Base-by-base conservation (phyloP, 1,140 invertebrate genomes). In the Drosophila nigromelanica region DNA sequence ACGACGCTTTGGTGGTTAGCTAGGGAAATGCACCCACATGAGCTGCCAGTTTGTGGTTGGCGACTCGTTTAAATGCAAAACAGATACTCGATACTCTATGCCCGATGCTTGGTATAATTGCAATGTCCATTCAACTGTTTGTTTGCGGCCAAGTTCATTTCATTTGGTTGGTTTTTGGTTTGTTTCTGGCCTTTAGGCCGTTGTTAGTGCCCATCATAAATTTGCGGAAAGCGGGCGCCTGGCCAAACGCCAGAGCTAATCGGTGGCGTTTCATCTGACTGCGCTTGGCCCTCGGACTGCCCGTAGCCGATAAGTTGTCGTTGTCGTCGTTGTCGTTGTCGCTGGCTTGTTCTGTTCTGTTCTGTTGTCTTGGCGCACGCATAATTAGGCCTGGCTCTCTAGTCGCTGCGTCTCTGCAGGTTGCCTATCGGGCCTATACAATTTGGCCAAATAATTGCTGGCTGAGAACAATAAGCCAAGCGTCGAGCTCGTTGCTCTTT, bases 141-240 rank as follows among this genome's bases (percentile, higher is more conserved):
- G 82, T 80, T 86, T 69, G 62, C 62, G 62, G 72, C 64, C 63
- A 74, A 47, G 66, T 43, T 60, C 37, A 78, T 69, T 78, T 70
- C 66, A 61, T 72, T 80, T 74, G 70, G 48, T 59, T 50, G 63
- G 59, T 48, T 73, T 79, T 73, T 27, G 70, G 48, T 59, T 50
- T 69, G 59, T 45, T 69, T 79, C 68, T 27, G 60, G 40, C 18
- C 56, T 72, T 66, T 47, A 18, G 11, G 39, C 61, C 68, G 80
- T 74, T 86, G 78, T 87, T 87, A 87, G 78, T 82, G 82, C 82
- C 82, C 82, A 82, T 86, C 82, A 86, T 86, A 86, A 86, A 86
- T 86, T 80, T 76, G 48, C 55, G 33, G 43, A 63, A 74, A 63
- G 64, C 47, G 72, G 72, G 72, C 72, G 52, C 42, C 59, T 63